Evolutionary conservation across 2,113 vertebrate species (phyloP), one percentile per base, ranked within the genome.

Genomic region (Podarcis raffonei): DNA sequence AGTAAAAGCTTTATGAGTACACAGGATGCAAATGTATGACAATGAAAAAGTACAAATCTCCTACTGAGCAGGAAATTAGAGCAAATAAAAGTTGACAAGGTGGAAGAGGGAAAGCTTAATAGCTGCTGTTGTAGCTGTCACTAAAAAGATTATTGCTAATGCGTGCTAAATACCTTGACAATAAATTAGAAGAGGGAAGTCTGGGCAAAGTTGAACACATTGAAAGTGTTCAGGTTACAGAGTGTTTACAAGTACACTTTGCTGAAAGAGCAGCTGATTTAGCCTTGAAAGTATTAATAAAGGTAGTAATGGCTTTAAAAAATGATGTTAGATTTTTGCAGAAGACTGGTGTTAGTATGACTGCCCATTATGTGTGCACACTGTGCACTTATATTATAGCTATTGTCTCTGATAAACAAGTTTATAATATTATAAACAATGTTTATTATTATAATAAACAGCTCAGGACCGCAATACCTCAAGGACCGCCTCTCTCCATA

Each of bases 91-190:
- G 74, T 91, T 93, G 84, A 85, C 1, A 84, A 85, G 48, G 85
- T 78, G 87, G 92, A 94, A 85, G 16, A 88, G 90, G 79, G 88
- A 92, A 93, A 86, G 12, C 53, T 86, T 87, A 84, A 85, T 83
- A 11, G 32, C 78, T 83, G 9, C 59, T 57, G 35, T 91, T 74
- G 88, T 80, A 85, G 35, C 71, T 92, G 91, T 92, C 83, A 68
- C 78, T 87, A 76, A 87, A 92, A 94, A 81, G 80, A 80, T 93
- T 93, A 84, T 93, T 89, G 65, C 32, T 80, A 87, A 83, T 90
- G 90, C 77, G 78, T 94, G 76, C 76, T 93, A 92, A 90, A 83
- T 88, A 78, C 80, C 93, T 90, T 95, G 89, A 81, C 65, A 86
- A 89, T 92, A 48, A 74, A 27, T 87, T 87, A 90, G 82, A 57